Percentiles rank a stretch among this genome's conserved stretches.
Conservation (phyloP, 2,113 vertebrate species). For the Leptobrachium leishanense region DNA sequence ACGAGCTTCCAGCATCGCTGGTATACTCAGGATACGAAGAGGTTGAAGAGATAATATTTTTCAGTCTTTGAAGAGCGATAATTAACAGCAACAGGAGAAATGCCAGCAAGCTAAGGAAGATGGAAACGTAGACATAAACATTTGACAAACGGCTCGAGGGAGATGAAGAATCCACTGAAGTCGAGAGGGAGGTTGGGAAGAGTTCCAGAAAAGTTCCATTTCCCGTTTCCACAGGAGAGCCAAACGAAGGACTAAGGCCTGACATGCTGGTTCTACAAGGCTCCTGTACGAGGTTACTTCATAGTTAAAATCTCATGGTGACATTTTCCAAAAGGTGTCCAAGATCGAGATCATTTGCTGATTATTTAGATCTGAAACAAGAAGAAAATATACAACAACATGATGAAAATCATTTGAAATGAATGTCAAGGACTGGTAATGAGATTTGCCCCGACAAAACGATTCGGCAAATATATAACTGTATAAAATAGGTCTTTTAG, state of each 20-base stretch:
- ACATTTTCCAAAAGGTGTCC: conserved; percentile 19
- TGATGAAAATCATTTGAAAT: no score
- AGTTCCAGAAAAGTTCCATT: conserved; percentile 85
- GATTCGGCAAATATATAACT: no score
- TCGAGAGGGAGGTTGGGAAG: conserved; percentile 81
- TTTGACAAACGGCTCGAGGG: conserved; percentile 71
- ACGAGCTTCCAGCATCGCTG: conserved; percentile 90
- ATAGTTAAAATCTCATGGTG: not conserved
- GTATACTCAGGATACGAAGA: conserved; percentile 87
- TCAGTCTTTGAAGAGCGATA: conserved; percentile 93
- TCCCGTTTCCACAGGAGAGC: conserved; percentile 64
- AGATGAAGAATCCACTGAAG: conserved; percentile 74
- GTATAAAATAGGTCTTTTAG: no score
- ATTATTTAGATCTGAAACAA: no score
- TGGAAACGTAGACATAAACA: conserved; percentile 90
- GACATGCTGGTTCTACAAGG: conserved; percentile 60
- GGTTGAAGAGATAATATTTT: conserved; percentile 93
- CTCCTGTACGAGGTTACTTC: not conserved
- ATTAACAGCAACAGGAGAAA: conserved; percentile 89
- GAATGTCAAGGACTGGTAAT: no score
- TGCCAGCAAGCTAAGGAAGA: conserved; percentile 91
- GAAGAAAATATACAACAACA: no score
- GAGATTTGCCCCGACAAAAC: no score
- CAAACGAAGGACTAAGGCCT: conserved; percentile 60
- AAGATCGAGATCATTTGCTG: no score